phyloP scores from a whole-genome alignment of 2,113 vertebrate genomes.

The Thymallus thymallus region DNA sequence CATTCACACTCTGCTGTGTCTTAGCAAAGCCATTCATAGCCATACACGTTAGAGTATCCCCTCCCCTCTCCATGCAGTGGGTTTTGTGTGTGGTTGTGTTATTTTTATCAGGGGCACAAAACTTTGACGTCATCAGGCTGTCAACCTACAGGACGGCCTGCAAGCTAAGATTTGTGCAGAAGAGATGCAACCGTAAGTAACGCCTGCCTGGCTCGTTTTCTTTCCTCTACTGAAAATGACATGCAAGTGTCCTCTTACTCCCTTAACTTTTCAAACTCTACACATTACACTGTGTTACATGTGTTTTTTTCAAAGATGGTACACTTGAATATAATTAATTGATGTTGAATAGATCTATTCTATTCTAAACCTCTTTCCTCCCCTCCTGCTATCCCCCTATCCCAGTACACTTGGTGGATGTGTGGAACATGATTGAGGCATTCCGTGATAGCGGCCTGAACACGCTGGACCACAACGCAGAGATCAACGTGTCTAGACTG shows the following conservation, averaged over 20 bases:
- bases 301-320: not conserved
- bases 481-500: conserved; percentile 96
- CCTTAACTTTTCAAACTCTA: too few relatives aligned
- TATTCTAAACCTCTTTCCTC: too few relatives aligned
- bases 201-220: not conserved
- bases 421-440: conserved; percentile 99
- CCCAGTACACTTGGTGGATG: conserved; percentile 94
- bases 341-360: too few relatives aligned
- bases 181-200: conserved; percentile 94
- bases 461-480: conserved; percentile 85
- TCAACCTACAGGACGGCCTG: conserved; percentile 97
- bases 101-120: conserved; percentile 85
- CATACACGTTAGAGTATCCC: too few relatives aligned
- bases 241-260: not conserved
- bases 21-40: not conserved
- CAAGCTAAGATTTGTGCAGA: conserved; percentile 95
- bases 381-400: not conserved
- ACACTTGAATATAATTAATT: not conserved
- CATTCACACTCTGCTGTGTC: not conserved
- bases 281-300: not conserved
- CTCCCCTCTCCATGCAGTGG: too few relatives aligned
- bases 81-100: too few relatives aligned
- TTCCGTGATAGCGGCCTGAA: conserved; percentile 97
- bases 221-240: not conserved
- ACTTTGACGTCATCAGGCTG: conserved; percentile 95